Evolutionary conservation across 2,888 invertebrate genomes (phyloP).

Genomic region (Bhutanitis thaidina): DNA sequence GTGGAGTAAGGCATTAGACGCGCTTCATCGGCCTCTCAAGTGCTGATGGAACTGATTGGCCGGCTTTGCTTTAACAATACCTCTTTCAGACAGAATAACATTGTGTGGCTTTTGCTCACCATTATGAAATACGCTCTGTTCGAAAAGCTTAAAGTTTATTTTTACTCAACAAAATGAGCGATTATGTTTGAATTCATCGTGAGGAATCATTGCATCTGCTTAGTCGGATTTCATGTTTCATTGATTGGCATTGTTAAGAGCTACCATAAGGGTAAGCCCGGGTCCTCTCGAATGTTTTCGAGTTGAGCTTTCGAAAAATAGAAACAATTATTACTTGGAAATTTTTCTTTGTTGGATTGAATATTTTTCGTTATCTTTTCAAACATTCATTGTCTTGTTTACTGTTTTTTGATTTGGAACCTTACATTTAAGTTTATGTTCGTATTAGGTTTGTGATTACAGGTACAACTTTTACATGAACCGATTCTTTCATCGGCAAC

Average conservation of each 20-base stretch:
- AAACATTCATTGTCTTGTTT: too few species aligned
- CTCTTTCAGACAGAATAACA: constrained; percentile 33
- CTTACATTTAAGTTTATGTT: too few species aligned
- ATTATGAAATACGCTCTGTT: constrained; percentile 20
- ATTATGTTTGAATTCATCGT: constrained; percentile 31
- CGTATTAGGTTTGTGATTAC: too few species aligned
- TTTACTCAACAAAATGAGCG: constrained; percentile 15
- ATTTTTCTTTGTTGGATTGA: constrained; percentile 16
- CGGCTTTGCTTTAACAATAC: constrained; percentile 66
- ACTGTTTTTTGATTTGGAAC: too few species aligned
- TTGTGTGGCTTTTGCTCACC: constrained; percentile 24
- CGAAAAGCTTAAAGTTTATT: constrained; percentile 19
- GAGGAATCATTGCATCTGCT: constrained; percentile 63
- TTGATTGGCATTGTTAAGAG: constrained; percentile 73
- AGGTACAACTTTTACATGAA: too few species aligned
- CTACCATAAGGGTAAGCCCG: constrained; percentile 43
- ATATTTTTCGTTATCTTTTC: too few species aligned
- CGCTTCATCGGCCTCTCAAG: constrained; percentile 74
- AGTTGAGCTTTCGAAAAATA: constrained; percentile 45
- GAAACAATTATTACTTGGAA: constrained; percentile 61
- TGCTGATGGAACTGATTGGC: constrained; percentile 76
- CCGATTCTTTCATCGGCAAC: too few species aligned
- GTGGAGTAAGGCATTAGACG: constrained; percentile 56
- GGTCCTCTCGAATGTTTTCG: constrained; percentile 45
- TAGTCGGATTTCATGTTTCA: constrained; percentile 72